Base-by-base conservation (phyloP, 2,888 invertebrate genomes). In the Clunio marinus region DNA sequence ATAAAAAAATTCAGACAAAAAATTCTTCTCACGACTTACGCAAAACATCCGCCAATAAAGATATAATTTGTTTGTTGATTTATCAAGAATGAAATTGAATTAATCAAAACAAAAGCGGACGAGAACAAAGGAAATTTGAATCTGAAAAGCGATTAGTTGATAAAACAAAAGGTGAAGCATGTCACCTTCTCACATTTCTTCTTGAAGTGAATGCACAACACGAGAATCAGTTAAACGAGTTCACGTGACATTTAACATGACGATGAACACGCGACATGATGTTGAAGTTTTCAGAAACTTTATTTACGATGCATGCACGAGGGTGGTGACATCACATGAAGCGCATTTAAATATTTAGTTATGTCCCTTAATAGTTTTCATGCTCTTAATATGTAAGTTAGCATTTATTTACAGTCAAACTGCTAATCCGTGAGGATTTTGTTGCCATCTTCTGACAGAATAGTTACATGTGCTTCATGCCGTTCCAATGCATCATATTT, bases 231-330 rank as follows among this genome's bases (percentile, higher is more conserved):
- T 51, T 51, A 51, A 66, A 32, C 3, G 8, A 17, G 66, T 66
- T 35, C 66, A 66, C 66, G 66, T 55, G 66, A 66, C 66, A 63
- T 63, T 41, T 17, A 63, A 63, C n/a, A 51, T 66, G 66, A 65
- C 24, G 46, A 65, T 25, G 7, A 55, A 17, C 66, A 66, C 66
- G 66, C 66, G 66, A 66, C 66, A 17, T 24, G 13, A 24, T 17
- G 24, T 22, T 24, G 5, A 37, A 37, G 55, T n/a, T n/a, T 25
- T 51, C 45, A 32, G 15, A 55, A 27, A 57, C 25, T n/a, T 25
- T 28, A 46, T 51, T 32, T 13, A 15, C 55, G 66, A 65, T n/a
- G 46, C 10, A 28, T 35, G 22, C 45, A 51, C 45, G 66, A 28
- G 66, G 66, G 66, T 55, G 59, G 35, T 55, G 62, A 3, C 10